These are phyloP conservation scores for Cairina moschata DNA, from an alignment of 2,113 vertebrate species.

Conservation along the genomic window DNA sequence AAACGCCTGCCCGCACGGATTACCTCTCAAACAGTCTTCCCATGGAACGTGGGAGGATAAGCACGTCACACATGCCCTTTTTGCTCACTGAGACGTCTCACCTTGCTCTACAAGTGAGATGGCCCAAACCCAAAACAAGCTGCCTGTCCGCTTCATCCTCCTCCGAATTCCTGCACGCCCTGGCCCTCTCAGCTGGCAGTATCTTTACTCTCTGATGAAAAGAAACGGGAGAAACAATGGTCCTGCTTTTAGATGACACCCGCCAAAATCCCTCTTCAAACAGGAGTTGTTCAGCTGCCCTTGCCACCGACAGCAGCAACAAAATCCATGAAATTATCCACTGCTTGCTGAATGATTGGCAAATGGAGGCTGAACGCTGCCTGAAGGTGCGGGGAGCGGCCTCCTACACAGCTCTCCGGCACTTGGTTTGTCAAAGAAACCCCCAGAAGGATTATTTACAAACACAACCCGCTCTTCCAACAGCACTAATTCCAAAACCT, in stretches of 20 bases:
- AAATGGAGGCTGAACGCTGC: background rate
- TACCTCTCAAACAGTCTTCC: background rate
- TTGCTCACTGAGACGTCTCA: rapidly evolving
- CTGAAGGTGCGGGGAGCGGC: rapidly evolving
- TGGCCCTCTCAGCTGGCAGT: background rate
- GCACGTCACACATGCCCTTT: rapidly evolving
- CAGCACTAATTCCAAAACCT: background rate
- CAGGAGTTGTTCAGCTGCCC: background rate
- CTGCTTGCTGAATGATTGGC: rapidly evolving
- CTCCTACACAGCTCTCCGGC: background rate
- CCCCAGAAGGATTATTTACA: background rate
- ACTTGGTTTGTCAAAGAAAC: background rate
- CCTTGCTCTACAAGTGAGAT: background rate
- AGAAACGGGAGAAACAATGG: background rate
- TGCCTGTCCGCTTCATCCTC: background rate
- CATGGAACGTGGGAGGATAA: background rate
- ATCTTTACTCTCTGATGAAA: background rate
- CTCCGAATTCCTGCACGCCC: background rate
- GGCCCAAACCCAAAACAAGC: background rate
- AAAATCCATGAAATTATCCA: background rate
- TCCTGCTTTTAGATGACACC: background rate
- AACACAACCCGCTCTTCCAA: background rate
- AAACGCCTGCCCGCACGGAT: background rate
- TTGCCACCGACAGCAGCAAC: background rate
- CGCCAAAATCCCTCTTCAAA: background rate